Percentiles rank a stretch among this genome's conserved stretches.
phyloP scores from a whole-genome alignment of 2,797 vertebrate species.

The Hippopotamyrus pictus region DNA sequence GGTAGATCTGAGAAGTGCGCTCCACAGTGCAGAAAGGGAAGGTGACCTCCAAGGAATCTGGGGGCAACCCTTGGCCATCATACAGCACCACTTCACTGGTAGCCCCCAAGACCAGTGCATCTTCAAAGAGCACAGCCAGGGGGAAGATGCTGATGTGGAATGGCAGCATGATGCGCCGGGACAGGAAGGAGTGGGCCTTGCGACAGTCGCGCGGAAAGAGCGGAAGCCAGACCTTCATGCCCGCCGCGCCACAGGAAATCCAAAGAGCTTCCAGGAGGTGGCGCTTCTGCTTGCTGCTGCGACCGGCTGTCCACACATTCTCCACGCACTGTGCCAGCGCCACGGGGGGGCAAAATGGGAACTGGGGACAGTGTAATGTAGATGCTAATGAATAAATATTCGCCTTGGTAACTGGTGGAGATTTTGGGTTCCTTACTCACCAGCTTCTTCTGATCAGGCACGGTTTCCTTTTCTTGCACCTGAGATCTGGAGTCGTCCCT shows the following conservation, averaged over 20 bases:
- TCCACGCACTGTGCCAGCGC: slow-evolving; percentile 96
- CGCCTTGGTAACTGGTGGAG: not conserved
- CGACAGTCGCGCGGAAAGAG: slow-evolving; percentile 92
- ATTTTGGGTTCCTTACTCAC: slow-evolving; percentile 60
- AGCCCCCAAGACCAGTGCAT: slow-evolving; percentile 92
- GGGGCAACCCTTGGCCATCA: slow-evolving; percentile 71
- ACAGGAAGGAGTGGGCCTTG: slow-evolving; percentile 95
- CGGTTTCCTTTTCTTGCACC: slow-evolving; percentile 83
- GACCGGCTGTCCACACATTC: slow-evolving; percentile 94
- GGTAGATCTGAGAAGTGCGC: slow-evolving; percentile 98
- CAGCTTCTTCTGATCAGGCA: slow-evolving; percentile 80
- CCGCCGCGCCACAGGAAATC: slow-evolving; percentile 90
- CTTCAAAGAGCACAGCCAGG: slow-evolving; percentile 92
- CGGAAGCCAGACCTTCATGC: slow-evolving; percentile 98
- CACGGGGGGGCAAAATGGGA: slow-evolving; percentile 89
- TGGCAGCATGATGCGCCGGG: slow-evolving; percentile 94
- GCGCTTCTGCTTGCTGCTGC: slow-evolving; percentile 85
- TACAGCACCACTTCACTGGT: slow-evolving; percentile 91
- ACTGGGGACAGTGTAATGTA: slow-evolving; percentile 51
- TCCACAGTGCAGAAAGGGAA: slow-evolving; percentile 95
- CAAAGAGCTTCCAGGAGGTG: slow-evolving; percentile 95
- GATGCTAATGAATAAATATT: not conserved
- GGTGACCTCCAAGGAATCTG: slow-evolving; percentile 79
- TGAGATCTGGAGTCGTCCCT: slow-evolving; percentile 92
- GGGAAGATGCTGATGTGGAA: slow-evolving; percentile 98